Percentiles rank a stretch among this genome's conserved stretches.
These are phyloP conservation scores for Panzeria rudis DNA, from an alignment of 2,888 invertebrate species.

Conservation along the genomic window DNA sequence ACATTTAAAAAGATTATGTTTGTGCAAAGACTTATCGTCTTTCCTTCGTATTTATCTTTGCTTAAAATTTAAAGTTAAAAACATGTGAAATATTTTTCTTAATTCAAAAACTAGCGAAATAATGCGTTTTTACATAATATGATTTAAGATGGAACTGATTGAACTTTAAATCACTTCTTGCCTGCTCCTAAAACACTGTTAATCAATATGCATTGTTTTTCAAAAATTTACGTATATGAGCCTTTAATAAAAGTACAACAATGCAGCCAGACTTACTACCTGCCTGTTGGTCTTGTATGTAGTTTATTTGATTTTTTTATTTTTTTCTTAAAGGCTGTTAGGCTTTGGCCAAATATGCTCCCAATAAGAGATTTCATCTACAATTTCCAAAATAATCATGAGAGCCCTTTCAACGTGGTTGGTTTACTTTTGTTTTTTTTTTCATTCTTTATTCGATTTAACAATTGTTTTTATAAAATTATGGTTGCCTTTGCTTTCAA, in stretches of 20 bases:
- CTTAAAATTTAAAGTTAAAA: too few species aligned
- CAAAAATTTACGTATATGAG: slow-evolving; percentile 62
- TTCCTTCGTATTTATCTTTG: too few species aligned
- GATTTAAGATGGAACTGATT: too few species aligned
- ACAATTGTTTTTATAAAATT: slow-evolving; percentile 70
- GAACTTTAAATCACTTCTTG: neutral
- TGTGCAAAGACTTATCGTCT: too few species aligned
- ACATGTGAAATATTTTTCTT: too few species aligned
- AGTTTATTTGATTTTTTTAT: slow-evolving; percentile 5
- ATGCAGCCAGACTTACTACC: slow-evolving; percentile 39
- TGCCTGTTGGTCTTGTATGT: slow-evolving; percentile 28
- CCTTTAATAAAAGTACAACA: slow-evolving; percentile 31
- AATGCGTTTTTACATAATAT: too few species aligned
- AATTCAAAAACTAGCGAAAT: neutral
- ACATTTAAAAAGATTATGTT: too few species aligned
- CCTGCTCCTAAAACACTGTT: slow-evolving; percentile 47
- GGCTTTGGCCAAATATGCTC: slow-evolving; percentile 44
- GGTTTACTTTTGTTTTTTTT: slow-evolving; percentile 35
- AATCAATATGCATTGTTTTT: slow-evolving; percentile 63
- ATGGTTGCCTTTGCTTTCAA: slow-evolving; percentile 50
- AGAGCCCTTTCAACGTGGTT: slow-evolving; percentile 57
- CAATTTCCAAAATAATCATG: slow-evolving; percentile 62
- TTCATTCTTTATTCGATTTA: slow-evolving; percentile 39
- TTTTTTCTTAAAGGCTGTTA: slow-evolving; percentile 14
- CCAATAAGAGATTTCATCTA: slow-evolving; percentile 66